These are phyloP conservation scores for Dermatemys mawii DNA, from an alignment of 2,113 vertebrate genomes.

Conservation along the genomic window DNA sequence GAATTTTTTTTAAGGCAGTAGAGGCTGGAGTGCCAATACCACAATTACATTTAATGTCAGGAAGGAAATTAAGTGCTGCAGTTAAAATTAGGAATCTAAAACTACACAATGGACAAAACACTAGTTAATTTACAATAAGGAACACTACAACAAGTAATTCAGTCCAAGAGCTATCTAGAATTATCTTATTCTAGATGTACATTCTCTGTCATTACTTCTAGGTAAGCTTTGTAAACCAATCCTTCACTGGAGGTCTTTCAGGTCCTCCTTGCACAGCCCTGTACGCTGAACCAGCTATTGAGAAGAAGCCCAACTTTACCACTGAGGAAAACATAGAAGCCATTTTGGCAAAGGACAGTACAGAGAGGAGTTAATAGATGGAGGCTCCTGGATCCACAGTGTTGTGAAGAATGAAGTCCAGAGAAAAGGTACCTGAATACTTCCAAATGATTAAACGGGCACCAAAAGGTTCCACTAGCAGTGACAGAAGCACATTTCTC, in stretches of 20 bases:
- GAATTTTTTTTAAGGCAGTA: not conserved
- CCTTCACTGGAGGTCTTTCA: not conserved
- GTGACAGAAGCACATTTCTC: not conserved
- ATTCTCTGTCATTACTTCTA: not conserved
- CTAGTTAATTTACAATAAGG: not conserved
- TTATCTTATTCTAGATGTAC: not conserved
- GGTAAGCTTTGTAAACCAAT: not conserved
- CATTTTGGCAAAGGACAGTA: not conserved
- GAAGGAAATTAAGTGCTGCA: not conserved
- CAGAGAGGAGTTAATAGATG: not conserved
- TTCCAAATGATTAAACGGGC: not conserved
- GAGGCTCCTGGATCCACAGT: not conserved
- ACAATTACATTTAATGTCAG: not conserved
- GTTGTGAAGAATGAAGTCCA: not conserved
- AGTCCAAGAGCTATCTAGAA: not conserved
- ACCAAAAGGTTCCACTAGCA: not conserved
- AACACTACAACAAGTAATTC: not conserved
- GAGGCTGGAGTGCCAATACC: not conserved
- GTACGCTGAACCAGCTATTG: not conserved
- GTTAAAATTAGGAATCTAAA: not conserved
- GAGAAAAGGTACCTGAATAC: not conserved
- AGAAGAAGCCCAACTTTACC: not conserved
- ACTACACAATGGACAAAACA: not conserved
- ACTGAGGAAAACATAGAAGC: not conserved
- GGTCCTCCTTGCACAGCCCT: not conserved